Evolutionary conservation across 1,140 invertebrate species (phyloP).

Genomic region (Tetramorium simillimum): DNA sequence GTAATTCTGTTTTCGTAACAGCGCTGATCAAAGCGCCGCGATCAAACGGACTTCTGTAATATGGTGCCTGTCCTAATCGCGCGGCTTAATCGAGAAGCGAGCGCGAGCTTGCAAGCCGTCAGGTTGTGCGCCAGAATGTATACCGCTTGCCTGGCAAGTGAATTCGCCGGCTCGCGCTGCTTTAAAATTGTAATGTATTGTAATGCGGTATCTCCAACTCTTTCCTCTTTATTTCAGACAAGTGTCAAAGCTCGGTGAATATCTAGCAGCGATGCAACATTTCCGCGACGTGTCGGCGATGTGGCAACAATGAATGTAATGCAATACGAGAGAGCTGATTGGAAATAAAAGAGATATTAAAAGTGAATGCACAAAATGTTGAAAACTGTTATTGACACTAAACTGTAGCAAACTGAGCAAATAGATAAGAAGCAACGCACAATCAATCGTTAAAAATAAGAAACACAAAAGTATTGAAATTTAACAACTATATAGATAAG

Average conservation of each 20-base stretch:
- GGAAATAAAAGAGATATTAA: neutral
- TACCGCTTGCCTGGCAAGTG: slow-evolving; percentile 3
- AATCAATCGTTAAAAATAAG: neutral
- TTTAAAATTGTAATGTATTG: slow-evolving; percentile 62
- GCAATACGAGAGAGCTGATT: neutral
- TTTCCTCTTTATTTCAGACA: slow-evolving; percentile 48
- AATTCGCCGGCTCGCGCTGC: neutral
- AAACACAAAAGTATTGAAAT: neutral
- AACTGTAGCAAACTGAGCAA: neutral
- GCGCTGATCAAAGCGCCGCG: slow-evolving; percentile 52
- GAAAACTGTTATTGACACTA: neutral
- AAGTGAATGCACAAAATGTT: neutral
- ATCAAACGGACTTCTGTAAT: slow-evolving; percentile 60
- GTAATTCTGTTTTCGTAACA: slow-evolving; percentile 58
- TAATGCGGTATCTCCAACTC: slow-evolving; percentile 47
- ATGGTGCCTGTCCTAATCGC: slow-evolving; percentile 56
- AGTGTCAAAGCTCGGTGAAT: slow-evolving; percentile 43
- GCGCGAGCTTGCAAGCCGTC: slow-evolving; percentile 20
- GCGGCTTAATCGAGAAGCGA: slow-evolving; percentile 51
- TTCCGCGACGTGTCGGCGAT: neutral
- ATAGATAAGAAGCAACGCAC: neutral
- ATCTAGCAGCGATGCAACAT: neutral
- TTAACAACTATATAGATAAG: neutral
- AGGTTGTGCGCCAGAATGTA: neutral
- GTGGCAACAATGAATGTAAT: neutral